Conservation (phyloP, 2,888 invertebrate species). For the Bombylius discolor region DNA sequence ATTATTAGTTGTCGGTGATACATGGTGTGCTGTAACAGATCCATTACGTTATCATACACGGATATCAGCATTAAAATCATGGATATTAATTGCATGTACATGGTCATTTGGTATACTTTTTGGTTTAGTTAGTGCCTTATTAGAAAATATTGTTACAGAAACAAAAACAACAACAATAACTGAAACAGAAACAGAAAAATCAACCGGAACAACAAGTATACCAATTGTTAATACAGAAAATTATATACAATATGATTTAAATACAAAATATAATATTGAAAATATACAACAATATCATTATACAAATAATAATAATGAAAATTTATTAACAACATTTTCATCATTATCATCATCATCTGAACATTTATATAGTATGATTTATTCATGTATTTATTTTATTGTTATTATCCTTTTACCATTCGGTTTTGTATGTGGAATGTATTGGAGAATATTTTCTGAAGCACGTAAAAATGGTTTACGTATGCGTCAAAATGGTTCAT, state of each 20-base stretch:
- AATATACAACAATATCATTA: neutral
- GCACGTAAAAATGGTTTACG: constrained; percentile 35
- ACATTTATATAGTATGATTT: constrained; percentile 23
- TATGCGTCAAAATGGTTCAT: constrained; percentile 37
- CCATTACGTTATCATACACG: constrained; percentile 45
- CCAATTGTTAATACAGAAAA: constrained; percentile 9
- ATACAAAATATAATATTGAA: neutral
- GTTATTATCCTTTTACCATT: constrained; percentile 36
- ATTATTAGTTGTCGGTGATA: constrained; percentile 38
- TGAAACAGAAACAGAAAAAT: constrained; percentile 3
- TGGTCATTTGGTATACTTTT: constrained; percentile 35
- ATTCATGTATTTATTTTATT: constrained; percentile 32
- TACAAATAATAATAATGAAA: neutral
- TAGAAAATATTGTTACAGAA: constrained; percentile 30
- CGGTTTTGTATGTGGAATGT: constrained; percentile 36
- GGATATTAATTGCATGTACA: constrained; percentile 33
- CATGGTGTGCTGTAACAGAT: constrained; percentile 47
- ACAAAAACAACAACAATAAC: constrained; percentile 20
- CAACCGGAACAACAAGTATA: constrained; percentile 21
- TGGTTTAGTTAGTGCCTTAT: constrained; percentile 33
- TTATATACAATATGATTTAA: neutral
- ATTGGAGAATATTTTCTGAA: constrained; percentile 37
- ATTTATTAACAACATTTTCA: neutral
- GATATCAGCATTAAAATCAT: constrained; percentile 36
- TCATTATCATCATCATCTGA: neutral